Base-by-base conservation (phyloP, 1,140 invertebrate genomes). In the Lasioglossum albipes region DNA sequence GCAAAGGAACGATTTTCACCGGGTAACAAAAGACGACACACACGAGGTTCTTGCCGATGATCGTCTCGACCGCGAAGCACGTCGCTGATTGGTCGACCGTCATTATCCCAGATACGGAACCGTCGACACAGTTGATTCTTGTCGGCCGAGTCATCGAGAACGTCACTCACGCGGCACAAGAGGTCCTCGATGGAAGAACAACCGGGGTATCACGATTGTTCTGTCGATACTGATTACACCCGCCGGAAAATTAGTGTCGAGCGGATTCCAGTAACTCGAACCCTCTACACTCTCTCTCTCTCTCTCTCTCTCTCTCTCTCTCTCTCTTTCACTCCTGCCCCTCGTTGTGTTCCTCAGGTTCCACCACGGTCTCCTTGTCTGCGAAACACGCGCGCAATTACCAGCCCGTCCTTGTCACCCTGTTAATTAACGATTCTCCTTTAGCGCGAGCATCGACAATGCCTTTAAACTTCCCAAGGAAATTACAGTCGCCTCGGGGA, bases 161-260 rank as follows among this genome's bases (percentile, higher is more conserved):
- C 31, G 62, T 65, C 31, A 45, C 36, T 75, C n/a, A 16, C n/a
- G 18, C 41, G 16, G 27, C n/a, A 62, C 54, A 62, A 42, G 27
- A 65, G 74, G 52, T 4, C 0, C 36, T 66, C n/a, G 22, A 76
- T 57, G 74, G 52, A 41, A 45, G 75, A 36, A 64, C 75, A 52
- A 78, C 71, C 49, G 22, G 59, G 49, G 27, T 20, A 71, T 52
- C 61, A 54, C n/a, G 59, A 71, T 62, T 77, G 75, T 62, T 62
- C 54, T 13, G n/a, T 41, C 75, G 27, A 76, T 76, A 69, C 75
- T 42, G 49, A 65, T 76, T 61, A 59, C 64, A 16, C 7, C 31
- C 0, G 20, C 59, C 59, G 68, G 76, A 78, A 78, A 78, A 78
- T 78, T 71, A 72, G 16, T 64, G 59, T 52, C 42, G 76, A 52